Conservation (phyloP, 2,888 invertebrate genomes). For the Linyphia triangularis region DNA sequence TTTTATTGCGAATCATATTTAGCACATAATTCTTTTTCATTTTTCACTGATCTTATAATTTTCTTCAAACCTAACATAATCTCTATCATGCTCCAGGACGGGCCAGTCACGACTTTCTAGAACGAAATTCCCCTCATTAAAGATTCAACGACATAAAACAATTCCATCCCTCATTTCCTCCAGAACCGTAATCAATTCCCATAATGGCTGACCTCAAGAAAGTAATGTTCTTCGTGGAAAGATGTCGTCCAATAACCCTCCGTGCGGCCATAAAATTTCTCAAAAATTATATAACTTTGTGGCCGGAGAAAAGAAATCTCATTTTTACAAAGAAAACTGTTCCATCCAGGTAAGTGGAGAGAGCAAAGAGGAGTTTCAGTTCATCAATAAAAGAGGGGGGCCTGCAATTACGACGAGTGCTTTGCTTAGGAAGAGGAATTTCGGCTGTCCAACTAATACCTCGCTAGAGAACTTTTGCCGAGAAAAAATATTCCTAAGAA, state of each 20-base stretch:
- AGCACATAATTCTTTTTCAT: too few species aligned
- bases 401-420: constrained; percentile 61
- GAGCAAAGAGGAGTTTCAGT: constrained; percentile 56
- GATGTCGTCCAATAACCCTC: constrained; percentile 51
- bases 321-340: constrained; percentile 25
- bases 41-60: too few species aligned
- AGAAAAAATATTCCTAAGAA: constrained; percentile 15
- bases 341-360: constrained; percentile 57
- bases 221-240: constrained; percentile 1
- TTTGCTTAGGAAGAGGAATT: constrained; percentile 11
- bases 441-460: constrained; percentile 9
- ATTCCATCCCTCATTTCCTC: constrained; percentile 47
- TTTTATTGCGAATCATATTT: too few species aligned
- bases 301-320: constrained; percentile 24
- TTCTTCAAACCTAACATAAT: too few species aligned
- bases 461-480: constrained; percentile 23
- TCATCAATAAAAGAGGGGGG: constrained; percentile 56
- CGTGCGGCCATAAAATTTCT: constrained; percentile 57
- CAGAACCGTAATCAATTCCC: constrained; percentile 44
- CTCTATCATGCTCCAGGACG: constrained; percentile 40
- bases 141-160: constrained; percentile 63
- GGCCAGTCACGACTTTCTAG: constrained; percentile 32
- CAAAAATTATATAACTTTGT: constrained; percentile 59
- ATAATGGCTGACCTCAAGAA: constrained; percentile 29
- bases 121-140: constrained; percentile 53